Percentiles rank a stretch among this genome's conserved stretches.
These are phyloP conservation scores for Megalopta genalis DNA, from an alignment of 1,140 invertebrate species.

Conservation along the genomic window DNA sequence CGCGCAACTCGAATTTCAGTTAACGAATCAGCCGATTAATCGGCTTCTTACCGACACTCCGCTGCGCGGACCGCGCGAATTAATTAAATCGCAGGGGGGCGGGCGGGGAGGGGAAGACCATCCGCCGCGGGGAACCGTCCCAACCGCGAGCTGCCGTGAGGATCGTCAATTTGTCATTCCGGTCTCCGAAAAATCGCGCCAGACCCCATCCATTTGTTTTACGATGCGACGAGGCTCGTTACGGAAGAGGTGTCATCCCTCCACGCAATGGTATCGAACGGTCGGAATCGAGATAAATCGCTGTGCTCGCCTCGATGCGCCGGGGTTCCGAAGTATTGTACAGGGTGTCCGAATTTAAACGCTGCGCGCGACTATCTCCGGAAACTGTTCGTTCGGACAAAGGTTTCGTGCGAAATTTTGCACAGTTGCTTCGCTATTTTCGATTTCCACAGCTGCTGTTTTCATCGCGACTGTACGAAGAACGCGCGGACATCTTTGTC, in stretches of 20 bases:
- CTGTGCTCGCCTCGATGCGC: background rate
- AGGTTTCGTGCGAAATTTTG: no score
- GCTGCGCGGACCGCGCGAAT: conserved; percentile 5
- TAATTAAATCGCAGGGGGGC: conserved; percentile 55
- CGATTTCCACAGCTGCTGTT: no score
- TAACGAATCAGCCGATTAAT: background rate
- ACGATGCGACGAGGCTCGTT: background rate
- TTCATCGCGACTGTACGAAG: no score
- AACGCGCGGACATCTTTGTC: no score
- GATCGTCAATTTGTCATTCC: conserved; percentile 52
- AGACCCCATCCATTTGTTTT: background rate
- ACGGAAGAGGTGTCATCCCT: conserved; percentile 7
- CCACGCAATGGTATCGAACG: background rate
- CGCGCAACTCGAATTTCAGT: background rate
- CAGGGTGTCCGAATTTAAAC: no score
- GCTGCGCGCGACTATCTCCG: no score
- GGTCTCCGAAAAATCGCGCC: conserved; percentile 1
- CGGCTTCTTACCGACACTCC: background rate
- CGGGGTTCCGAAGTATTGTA: background rate
- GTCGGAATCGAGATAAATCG: conserved; percentile 16
- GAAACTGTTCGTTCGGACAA: no score
- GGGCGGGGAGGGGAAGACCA: conserved; percentile 10
- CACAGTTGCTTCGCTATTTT: no score
- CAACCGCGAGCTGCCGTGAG: conserved; percentile 47
- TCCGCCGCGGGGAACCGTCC: conserved; percentile 40